phyloP scores from a whole-genome alignment of 2,888 invertebrate genomes.

The Campaea margaritaria region DNA sequence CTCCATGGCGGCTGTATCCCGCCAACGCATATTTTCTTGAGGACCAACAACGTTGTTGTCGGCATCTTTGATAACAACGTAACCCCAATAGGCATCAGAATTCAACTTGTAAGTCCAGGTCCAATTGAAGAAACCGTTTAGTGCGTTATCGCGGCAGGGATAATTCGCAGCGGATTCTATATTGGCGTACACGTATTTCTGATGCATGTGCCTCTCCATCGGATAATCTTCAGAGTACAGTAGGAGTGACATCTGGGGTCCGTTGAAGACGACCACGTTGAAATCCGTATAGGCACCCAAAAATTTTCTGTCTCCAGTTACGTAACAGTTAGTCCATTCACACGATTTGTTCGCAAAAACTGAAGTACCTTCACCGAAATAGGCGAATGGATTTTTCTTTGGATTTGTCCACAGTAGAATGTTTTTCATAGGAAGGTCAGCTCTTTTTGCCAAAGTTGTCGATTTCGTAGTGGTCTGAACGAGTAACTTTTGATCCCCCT shows the following conservation, averaged over 20 bases:
- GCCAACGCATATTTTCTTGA: constrained; percentile 53
- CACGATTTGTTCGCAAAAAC: constrained; percentile 62
- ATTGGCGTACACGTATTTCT: constrained; percentile 69
- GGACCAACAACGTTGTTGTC: constrained; percentile 61
- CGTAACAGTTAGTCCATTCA: constrained; percentile 64
- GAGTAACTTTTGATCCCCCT: not conserved
- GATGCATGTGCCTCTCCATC: constrained; percentile 47
- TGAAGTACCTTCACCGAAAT: constrained; percentile 59
- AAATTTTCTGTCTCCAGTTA: constrained; percentile 57
- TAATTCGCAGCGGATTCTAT: constrained; percentile 65
- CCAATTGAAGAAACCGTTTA: constrained; percentile 70
- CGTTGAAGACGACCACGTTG: constrained; percentile 65
- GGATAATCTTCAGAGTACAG: constrained; percentile 50
- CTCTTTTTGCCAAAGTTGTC: not conserved
- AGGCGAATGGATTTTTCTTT: constrained; percentile 56
- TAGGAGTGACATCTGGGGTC: constrained; percentile 50
- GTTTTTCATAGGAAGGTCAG: constrained; percentile 49
- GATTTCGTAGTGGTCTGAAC: not conserved
- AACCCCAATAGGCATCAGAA: constrained; percentile 68
- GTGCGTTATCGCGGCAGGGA: constrained; percentile 55
- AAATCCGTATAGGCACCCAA: constrained; percentile 58
- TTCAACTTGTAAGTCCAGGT: constrained; percentile 73
- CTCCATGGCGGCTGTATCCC: constrained; percentile 47
- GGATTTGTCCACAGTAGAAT: constrained; percentile 68
- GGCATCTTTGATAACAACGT: constrained; percentile 57